Evolutionary conservation across 2,113 vertebrate genomes (phyloP).

Genomic region (Engraulis encrasicolus): DNA sequence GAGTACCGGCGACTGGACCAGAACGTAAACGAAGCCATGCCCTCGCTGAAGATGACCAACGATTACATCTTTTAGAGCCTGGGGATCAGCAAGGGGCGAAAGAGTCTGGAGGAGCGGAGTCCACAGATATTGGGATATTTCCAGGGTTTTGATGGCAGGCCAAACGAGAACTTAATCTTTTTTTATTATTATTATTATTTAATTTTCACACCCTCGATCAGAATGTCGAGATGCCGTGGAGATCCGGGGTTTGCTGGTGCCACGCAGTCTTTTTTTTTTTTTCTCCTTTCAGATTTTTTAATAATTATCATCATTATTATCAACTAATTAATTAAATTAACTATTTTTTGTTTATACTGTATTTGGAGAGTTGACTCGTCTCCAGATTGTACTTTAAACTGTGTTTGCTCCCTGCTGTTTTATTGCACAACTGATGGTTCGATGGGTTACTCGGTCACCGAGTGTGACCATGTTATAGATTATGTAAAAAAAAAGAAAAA

Average conservation of each 20-base stretch:
- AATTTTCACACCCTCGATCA: neutral
- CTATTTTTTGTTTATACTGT: neutral
- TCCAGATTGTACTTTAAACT: neutral
- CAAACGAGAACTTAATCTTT: neutral
- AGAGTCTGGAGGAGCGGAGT: too few relatives aligned
- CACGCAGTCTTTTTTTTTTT: neutral
- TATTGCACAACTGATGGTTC: conserved; percentile 8
- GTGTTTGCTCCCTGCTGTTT: neutral
- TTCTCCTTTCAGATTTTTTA: neutral
- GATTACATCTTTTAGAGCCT: conserved; percentile 87
- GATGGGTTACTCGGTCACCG: neutral
- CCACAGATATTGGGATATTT: neutral
- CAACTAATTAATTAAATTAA: neutral
- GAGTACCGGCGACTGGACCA: conserved; percentile 94
- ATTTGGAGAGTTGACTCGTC: neutral
- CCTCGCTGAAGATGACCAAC: conserved; percentile 93
- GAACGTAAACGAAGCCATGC: conserved; percentile 95
- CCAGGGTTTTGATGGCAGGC: neutral
- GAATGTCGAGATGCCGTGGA: neutral
- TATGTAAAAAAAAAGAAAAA: neutral
- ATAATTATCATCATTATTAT: neutral
- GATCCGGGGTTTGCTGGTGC: neutral
- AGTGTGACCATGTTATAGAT: neutral
- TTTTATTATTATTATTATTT: neutral
- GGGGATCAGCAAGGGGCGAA: neutral